Evolutionary conservation across 2,888 invertebrate species (phyloP), one percentile per base, ranked within the genome.

Genomic region (Sminthurinus aureus): DNA sequence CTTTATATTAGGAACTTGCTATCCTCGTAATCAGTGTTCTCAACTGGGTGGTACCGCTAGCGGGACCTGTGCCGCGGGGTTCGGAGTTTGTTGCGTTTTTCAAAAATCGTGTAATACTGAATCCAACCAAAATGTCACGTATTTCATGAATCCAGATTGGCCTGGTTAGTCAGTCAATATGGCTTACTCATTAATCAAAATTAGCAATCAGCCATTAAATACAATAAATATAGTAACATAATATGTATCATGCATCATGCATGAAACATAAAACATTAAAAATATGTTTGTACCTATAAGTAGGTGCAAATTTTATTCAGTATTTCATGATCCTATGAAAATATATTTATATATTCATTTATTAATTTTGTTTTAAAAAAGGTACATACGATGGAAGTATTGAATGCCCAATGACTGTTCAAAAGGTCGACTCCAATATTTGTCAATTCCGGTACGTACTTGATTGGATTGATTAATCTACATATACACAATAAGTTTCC

Each of bases 1-100:
- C n/a, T 38, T 38, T 38, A 38, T 38, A 4, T 38, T 38, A 38
- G 38, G 96, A 18, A 95, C 94, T 13, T 96, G 96, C 89, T 92
- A 96, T 89, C 93, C 95, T 0, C 91, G 93, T 86, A 90, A 90
- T 90, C 95, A 96, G 90, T 97, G 96, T 89, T 89, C 92, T 0
- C 91, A 93, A 52, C 91, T 94, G 69, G 94, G 94, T 0, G 96
- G 96, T 1, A 92, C 94, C 0, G 92, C 94, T 2, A 94, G 94
- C 86, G 96, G 96, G 0, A 92, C 94, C 83, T 96, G 96, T 89
- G 96, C 96, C 0, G 94, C 93, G 82, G 94, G 94, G 12, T 95
- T 93, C 88, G 95, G 95, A 0, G 92, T 94, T 15, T 95, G 95
- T 89, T 95, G 95, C 89, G 92, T 94, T 58, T 94, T 88, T 69